Conservation (phyloP, 1,140 invertebrate species). For the Eciton burchellii region DNA sequence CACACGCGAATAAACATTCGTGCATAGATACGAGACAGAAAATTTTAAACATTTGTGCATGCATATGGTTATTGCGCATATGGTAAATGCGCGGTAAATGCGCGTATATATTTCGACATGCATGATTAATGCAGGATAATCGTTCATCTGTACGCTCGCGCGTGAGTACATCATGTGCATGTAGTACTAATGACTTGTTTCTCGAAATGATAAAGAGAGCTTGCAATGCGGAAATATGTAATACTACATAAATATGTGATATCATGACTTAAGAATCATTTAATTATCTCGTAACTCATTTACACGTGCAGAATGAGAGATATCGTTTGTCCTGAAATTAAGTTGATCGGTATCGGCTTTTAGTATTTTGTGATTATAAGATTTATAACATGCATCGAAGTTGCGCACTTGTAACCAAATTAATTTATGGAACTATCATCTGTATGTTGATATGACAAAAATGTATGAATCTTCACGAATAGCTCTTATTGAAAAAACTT, state of each 20-base stretch:
- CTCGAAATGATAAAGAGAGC: constrained; percentile 49
- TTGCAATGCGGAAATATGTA: constrained; percentile 38
- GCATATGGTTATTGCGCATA: too few species aligned
- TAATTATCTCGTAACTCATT: constrained; percentile 60
- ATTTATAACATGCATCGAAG: not conserved
- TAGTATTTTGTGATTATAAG: not conserved
- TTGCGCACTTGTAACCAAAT: too few species aligned
- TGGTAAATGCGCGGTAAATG: too few species aligned
- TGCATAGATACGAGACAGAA: too few species aligned
- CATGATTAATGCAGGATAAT: not conserved
- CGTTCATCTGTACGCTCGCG: not conserved
- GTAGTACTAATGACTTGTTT: constrained; percentile 25
- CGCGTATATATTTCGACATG: not conserved
- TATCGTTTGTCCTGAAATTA: not conserved
- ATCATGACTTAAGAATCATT: constrained; percentile 21
- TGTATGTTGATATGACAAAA: not conserved
- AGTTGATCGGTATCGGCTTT: not conserved
- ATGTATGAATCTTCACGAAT: not conserved
- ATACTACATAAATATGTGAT: too few species aligned
- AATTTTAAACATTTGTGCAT: not conserved
- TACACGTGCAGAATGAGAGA: constrained; percentile 12
- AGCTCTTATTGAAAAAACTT: not conserved
- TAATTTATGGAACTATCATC: not conserved
- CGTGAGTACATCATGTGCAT: not conserved
- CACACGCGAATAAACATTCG: not conserved